Percentiles rank a stretch among this genome's conserved stretches.
phyloP scores from a whole-genome alignment of 92 coral and sea anemone species.

The Isaurus tuberculatus region DNA sequence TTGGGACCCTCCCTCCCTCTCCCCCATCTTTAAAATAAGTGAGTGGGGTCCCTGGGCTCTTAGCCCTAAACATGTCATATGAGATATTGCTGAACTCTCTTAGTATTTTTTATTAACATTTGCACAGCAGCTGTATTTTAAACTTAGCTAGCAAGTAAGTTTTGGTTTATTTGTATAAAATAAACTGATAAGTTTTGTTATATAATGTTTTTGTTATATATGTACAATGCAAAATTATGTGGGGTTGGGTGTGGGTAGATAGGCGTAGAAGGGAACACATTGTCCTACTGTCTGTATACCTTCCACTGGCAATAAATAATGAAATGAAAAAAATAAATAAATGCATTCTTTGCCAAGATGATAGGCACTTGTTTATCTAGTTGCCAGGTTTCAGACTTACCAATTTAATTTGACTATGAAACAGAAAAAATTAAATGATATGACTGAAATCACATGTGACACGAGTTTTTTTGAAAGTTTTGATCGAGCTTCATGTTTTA shows the following conservation, averaged over 20 bases:
- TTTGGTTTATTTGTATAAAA: slow-evolving; percentile 11
- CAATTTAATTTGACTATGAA: slow-evolving; percentile 9
- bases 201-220: background rate
- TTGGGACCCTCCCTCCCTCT: background rate
- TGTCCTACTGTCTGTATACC: background rate
- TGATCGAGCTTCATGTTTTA: slow-evolving; percentile 11
- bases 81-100: background rate
- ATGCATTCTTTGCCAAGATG: slow-evolving; percentile 12
- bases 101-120: slow-evolving; percentile 12
- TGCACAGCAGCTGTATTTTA: slow-evolving; percentile 19
- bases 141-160: slow-evolving; percentile 24
- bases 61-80: no score
- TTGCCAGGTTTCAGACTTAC: slow-evolving; percentile 18
- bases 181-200: slow-evolving; percentile 19
- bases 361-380: slow-evolving; percentile 9
- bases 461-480: background rate
- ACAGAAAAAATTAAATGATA: slow-evolving; percentile 4
- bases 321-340: slow-evolving; percentile 1
- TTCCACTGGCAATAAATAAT: background rate
- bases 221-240: background rate
- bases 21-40: background rate
- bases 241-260: slow-evolving; percentile 1
- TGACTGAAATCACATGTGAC: background rate
- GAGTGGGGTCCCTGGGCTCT: no score
- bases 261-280: background rate